These are phyloP conservation scores for Galeopsomyia nigrocyanea DNA, from an alignment of 2,888 invertebrate genomes.

Conservation along the genomic window DNA sequence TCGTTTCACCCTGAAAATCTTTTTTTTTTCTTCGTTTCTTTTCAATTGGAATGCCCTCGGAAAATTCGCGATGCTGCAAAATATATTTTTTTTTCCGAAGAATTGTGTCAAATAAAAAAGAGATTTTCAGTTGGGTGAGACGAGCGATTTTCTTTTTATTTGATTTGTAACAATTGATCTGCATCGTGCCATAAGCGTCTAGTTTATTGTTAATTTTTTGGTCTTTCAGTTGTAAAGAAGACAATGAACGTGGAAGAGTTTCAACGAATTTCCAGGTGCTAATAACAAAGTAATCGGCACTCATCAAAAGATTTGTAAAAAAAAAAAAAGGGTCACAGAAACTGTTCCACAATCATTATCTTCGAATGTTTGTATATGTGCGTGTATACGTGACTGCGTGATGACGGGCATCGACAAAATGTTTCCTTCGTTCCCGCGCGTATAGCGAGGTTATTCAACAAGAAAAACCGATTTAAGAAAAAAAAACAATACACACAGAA, in stretches of 20 bases:
- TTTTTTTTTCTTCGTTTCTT: conserved; percentile 16
- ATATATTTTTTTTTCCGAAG: conserved; percentile 3
- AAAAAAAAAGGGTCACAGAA: not conserved
- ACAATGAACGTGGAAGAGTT: conserved; percentile 23
- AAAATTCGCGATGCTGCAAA: not conserved
- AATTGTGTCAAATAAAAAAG: not conserved
- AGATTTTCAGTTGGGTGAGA: conserved; percentile 8
- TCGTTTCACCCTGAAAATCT: conserved; percentile 1
- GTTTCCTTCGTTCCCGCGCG: conserved; percentile 21
- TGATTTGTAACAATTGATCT: conserved; percentile 41
- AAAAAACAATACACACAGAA: conserved; percentile 22
- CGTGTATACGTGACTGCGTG: conserved; percentile 30
- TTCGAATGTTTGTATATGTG: conserved; percentile 1
- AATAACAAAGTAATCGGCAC: not conserved
- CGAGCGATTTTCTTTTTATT: conserved; percentile 32
- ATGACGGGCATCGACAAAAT: conserved; percentile 19
- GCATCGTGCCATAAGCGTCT: conserved; percentile 49
- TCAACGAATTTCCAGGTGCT: not conserved
- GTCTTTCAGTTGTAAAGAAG: conserved; percentile 6
- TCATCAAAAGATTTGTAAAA: not conserved
- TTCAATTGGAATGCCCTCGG: too few relatives aligned
- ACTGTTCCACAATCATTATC: conserved; percentile 34
- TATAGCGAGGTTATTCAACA: conserved; percentile 11
- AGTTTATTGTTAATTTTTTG: conserved; percentile 33
- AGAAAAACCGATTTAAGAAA: conserved; percentile 11